These are phyloP conservation scores for Tychaedon coryphoeus DNA, from an alignment of 2,113 vertebrate species.

Conservation along the genomic window DNA sequence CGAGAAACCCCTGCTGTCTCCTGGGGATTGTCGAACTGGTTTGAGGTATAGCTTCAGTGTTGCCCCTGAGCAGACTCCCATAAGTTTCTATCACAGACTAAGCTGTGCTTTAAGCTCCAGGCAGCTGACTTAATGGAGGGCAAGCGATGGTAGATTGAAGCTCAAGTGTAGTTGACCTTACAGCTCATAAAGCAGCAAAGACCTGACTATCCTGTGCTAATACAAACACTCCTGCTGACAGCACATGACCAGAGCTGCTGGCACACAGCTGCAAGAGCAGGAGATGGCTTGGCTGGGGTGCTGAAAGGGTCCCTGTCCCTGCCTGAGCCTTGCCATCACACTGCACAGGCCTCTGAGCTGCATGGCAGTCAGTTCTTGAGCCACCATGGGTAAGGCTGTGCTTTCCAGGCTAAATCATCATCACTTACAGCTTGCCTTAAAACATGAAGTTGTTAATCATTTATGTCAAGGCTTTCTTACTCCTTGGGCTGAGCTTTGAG, in stretches of 20 bases:
- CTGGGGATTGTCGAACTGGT: not conserved
- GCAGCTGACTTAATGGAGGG: constrained; percentile 57
- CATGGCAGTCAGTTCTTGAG: not conserved
- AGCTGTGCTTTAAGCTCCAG: constrained; percentile 52
- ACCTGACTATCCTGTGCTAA: not conserved
- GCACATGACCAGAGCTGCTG: not conserved
- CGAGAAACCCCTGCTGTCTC: not conserved
- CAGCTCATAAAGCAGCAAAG: constrained; percentile 47
- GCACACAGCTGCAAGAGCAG: not conserved
- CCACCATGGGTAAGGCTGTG: not conserved
- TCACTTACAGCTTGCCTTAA: not conserved
- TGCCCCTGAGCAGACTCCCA: constrained; percentile 39
- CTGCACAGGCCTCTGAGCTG: not conserved
- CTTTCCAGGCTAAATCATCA: not conserved
- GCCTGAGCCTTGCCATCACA: not conserved
- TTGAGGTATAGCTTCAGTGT: constrained; percentile 42
- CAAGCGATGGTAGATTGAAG: constrained; percentile 45
- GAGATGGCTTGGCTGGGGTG: not conserved
- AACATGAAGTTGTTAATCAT: not conserved
- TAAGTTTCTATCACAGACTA: constrained; percentile 50
- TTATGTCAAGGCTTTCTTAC: not conserved
- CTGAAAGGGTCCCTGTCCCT: not conserved
- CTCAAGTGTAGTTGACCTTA: constrained; percentile 58
- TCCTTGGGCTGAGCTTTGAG: not conserved
- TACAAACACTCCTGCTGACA: not conserved